These are phyloP conservation scores for Orthonychiurus folsomi DNA, from an alignment of 2,888 invertebrate genomes.

Conservation along the genomic window DNA sequence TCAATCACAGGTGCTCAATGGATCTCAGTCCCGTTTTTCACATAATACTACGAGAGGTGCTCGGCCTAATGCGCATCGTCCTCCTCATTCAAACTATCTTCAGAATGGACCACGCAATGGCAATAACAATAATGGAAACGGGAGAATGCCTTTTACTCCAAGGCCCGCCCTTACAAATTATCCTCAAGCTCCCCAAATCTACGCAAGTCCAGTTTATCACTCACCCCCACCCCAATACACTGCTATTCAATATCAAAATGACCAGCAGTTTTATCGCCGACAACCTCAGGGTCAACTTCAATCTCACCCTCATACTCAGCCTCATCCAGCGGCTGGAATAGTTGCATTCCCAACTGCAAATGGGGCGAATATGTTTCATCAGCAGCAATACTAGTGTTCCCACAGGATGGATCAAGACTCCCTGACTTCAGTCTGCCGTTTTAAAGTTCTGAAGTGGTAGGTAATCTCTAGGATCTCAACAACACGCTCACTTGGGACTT, in stretches of 20 bases:
- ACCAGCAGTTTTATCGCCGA: not conserved
- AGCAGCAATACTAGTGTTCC: no score
- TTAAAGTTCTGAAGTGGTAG: no score
- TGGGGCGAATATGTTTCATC: not conserved
- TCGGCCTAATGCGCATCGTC: constrained; percentile 2
- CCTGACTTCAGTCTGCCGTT: constrained; percentile 1
- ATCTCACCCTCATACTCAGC: not conserved
- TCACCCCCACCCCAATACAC: constrained; percentile 3
- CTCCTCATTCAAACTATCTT: constrained; percentile 17
- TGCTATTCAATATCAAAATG: no score
- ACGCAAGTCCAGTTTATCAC: not conserved
- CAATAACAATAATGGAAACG: constrained; percentile 7
- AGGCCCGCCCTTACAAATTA: no score
- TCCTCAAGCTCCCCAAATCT: constrained; percentile 15
- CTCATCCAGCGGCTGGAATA: not conserved
- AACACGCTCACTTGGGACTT: no score
- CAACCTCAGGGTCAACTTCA: not conserved
- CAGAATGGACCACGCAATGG: constrained; percentile 10
- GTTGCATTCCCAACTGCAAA: constrained; percentile 2
- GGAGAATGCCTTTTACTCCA: not conserved
- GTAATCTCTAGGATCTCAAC: no score
- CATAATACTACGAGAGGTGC: constrained; percentile 4
- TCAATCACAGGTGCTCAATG: constrained; percentile 15
- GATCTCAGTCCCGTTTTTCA: constrained; percentile 12
- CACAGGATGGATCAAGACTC: not conserved